A percentile compares a stretch with the other conserved stretches of the same genome.
Evolutionary conservation across 2,113 vertebrate genomes (phyloP).

Genomic region (Tragelaphus imberbis): DNA sequence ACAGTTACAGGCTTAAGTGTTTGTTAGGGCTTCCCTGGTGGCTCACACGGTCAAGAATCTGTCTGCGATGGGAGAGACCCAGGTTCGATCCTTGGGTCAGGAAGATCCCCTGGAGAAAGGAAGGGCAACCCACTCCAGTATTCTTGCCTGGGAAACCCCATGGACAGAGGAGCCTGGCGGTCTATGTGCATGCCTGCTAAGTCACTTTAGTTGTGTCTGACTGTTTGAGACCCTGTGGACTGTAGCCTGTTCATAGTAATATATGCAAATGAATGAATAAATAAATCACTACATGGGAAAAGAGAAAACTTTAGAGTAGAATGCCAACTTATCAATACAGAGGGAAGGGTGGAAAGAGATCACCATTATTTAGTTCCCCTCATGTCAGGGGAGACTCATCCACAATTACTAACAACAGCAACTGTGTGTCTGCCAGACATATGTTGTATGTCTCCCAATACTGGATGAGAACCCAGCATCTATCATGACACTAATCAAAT

Average conservation of each 20-base stretch:
- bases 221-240: fast-evolving
- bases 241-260: not conserved
- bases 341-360: not conserved
- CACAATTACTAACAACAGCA: fast-evolving
- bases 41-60: not conserved
- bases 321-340: not conserved
- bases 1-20: not conserved
- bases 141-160: not conserved
- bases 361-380: not conserved
- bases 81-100: not conserved
- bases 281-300: not conserved
- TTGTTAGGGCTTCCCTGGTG: not conserved
- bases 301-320: not conserved
- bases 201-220: not conserved
- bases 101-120: not conserved
- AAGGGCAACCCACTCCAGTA: not conserved
- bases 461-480: not conserved
- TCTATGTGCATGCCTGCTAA: fast-evolving
- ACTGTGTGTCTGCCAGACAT: not conserved
- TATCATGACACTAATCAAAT: fast-evolving
- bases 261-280: not conserved
- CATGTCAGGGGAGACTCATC: not conserved
- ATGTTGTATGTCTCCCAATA: no score
- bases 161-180: not conserved
- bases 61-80: not conserved